Percentiles rank a stretch among this genome's conserved stretches.
phyloP scores from a whole-genome alignment of 2,888 invertebrate species.

The Clunio marinus region DNA sequence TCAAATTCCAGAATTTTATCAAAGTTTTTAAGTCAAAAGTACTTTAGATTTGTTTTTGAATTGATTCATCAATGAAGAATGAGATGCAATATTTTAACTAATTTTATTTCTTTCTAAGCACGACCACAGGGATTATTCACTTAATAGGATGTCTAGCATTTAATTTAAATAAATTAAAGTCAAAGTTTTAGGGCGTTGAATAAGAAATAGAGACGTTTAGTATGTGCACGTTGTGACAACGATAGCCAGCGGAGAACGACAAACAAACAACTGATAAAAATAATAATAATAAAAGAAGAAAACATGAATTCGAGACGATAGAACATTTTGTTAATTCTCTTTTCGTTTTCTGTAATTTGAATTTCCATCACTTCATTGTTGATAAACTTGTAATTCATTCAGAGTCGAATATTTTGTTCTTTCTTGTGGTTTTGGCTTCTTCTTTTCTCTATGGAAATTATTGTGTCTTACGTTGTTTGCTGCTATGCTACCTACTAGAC shows the following conservation, averaged over 20 bases:
- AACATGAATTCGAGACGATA: neutral
- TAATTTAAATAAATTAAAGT: slow-evolving; percentile 34
- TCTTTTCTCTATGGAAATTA: too few relatives aligned
- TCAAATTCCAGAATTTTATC: too few relatives aligned
- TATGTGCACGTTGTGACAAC: slow-evolving; percentile 1
- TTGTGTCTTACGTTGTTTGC: neutral
- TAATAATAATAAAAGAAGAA: slow-evolving; percentile 15
- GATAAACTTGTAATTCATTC: too few relatives aligned
- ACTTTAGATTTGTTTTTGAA: neutral
- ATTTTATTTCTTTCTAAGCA: neutral
- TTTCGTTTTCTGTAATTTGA: too few relatives aligned
- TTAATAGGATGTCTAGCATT: slow-evolving; percentile 20
- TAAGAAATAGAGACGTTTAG: slow-evolving; percentile 31
- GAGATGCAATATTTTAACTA: too few relatives aligned
- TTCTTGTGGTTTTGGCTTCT: slow-evolving; percentile 4
- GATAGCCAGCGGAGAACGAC: neutral
- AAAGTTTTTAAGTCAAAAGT: neutral
- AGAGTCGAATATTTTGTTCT: neutral
- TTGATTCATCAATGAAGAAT: too few relatives aligned
- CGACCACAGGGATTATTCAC: slow-evolving; percentile 11
- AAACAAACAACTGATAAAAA: slow-evolving; percentile 2
- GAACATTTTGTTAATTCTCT: neutral
- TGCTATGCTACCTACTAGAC: neutral
- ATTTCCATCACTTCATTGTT: slow-evolving; percentile 11
- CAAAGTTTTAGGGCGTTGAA: neutral